Evolutionary conservation across 2,113 vertebrate genomes (phyloP), one percentile per base, ranked within the genome.

Genomic region (Ascaphus truei): DNA sequence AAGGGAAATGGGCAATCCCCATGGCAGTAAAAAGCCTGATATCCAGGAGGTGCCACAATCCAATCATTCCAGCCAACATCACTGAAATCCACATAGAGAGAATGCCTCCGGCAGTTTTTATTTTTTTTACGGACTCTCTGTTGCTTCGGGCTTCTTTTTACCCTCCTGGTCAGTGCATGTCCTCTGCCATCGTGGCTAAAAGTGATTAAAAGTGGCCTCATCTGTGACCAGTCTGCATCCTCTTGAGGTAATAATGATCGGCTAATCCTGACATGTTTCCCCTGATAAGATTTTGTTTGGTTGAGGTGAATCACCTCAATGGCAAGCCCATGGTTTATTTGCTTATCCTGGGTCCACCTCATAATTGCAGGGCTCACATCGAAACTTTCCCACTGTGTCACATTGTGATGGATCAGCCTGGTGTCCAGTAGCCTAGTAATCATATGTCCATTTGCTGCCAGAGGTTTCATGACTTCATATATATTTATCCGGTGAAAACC

Each of bases 11-110:
- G 95, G 73, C 96, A 99, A 77, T 98, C 96, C 76, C 96, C 97
- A 0, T 98, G 95, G 89, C 96, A 99, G 83, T 96, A 98, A 86
- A 94, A 99, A 8, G 97, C 96, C 84, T 99, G 94, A 82, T 99
- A 98, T 12, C 95, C 96, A 29, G 95, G 96, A 2, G 96, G 95
- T 3, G 96, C 95, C 90, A 98, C 96, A 79, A 98, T 98, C 95
- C 96, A 99, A 89, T 98, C 96, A 59, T 99, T 98, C 96, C 96
- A 98, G 82, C 94, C 94, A 76, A 98, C 95, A 1, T 98, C 96
- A 23, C 96, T 99, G 84, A 99, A 99, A 88, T 99, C 96, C 86
- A 98, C 95, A 2, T 98, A 98, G 36, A 99, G 90, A 1, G 95
- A 89, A 62, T 99, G 96, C 69, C 96, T 92, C 59, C 94, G 88